A percentile compares a stretch with the other conserved stretches of the same genome.
Evolutionary conservation across 2,888 invertebrate species (phyloP).

Genomic region (Ophraella communa): DNA sequence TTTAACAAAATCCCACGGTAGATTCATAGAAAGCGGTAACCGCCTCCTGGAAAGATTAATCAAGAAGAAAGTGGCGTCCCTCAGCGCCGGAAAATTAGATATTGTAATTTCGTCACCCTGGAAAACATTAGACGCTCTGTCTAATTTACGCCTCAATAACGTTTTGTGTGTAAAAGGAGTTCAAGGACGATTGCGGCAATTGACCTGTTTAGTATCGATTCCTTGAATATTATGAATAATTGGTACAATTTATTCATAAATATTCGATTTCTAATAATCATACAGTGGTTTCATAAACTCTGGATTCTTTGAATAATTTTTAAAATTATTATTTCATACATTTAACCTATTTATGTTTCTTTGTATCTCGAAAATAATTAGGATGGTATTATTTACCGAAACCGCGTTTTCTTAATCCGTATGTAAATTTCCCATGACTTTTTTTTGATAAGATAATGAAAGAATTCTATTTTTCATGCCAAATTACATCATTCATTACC

Average conservation of each 20-base stretch:
- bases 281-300: not conserved
- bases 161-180: slow-evolving; percentile 16
- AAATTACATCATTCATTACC: not conserved
- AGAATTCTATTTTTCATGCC: not conserved
- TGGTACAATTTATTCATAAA: not conserved
- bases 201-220: slow-evolving; percentile 6
- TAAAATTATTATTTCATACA: too few relatives aligned
- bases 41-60: slow-evolving; percentile 41
- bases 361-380: too few relatives aligned
- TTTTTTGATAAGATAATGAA: not conserved
- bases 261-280: not conserved
- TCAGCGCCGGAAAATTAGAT: slow-evolving; percentile 40
- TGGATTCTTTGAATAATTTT: too few relatives aligned
- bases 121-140: slow-evolving; percentile 31
- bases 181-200: slow-evolving; percentile 22
- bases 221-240: not conserved
- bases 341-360: too few relatives aligned
- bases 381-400: too few relatives aligned
- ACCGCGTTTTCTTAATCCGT: not conserved
- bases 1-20: slow-evolving; percentile 6
- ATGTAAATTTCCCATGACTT: not conserved
- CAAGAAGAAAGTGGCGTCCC: slow-evolving; percentile 39
- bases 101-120: slow-evolving; percentile 43
- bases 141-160: slow-evolving; percentile 36
- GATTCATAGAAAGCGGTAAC: slow-evolving; percentile 24